Evolutionary conservation across 2,888 invertebrate species (phyloP), one percentile per base, ranked within the genome.

Genomic region (Campopleginae sp.): DNA sequence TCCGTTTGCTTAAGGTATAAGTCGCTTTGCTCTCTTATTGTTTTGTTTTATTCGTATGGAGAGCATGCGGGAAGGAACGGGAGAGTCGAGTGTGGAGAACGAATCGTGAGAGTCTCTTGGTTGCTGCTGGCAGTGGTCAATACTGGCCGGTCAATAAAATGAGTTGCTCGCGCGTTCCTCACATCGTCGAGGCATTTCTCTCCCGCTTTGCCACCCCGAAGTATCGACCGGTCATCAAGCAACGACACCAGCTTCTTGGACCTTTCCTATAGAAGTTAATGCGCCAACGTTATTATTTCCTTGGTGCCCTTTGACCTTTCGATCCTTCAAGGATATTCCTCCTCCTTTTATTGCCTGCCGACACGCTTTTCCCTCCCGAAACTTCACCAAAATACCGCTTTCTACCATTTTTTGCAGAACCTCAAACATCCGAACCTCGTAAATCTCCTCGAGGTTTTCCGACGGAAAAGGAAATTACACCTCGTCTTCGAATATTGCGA

Each of bases 401-500:
- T 12, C n/a, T 48, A 12, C 46, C 23, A 44, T 65, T 14, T 66
- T 19, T 23, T 94, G 5, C 95, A 99, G 99, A 99, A 99, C 95
- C 95, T 99, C 88, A 99, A 99, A 94, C 99, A 99, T 94, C 98
- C 98, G 5, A 99, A 99, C 94, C 94, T 99, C 91, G 98, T 99
- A 78, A 99, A 99, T 92, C 95, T 99, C 86, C 96, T 99, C 91
- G 99, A 99, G 95, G 99, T 99, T 82, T 99, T 99, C 94, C 96
- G 99, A 86, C 95, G 98, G 86, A 98, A 98, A 94, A 95, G 98
- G 85, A 98, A 99, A 92, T 95, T 99, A 72, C 99, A 99, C 94
- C 95, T 99, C 86, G 99, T 99, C 44, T 99, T 99, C 94, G 99
- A 99, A 94, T 99, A 97, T 94, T 99, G 99, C 93, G 99, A 99